Conservation (phyloP, 2,113 vertebrate genomes). For the Poeciliopsis turrubarensis region DNA sequence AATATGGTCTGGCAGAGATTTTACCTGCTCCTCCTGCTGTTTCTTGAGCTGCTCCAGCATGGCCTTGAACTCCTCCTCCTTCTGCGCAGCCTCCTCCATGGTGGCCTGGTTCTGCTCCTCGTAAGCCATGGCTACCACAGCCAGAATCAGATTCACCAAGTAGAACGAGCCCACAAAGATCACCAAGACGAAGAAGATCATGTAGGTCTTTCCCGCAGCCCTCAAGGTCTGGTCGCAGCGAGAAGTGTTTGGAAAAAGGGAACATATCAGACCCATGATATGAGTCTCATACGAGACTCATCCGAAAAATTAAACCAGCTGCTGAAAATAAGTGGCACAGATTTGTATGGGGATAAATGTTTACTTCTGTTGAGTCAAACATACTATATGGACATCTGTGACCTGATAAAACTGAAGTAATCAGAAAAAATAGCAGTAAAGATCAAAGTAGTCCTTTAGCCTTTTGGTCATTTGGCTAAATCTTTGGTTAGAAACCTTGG, state of each 20-base stretch:
- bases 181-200: conserved; percentile 99
- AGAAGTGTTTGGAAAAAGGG: neutral
- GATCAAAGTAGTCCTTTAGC: too few relatives aligned
- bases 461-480: too few relatives aligned
- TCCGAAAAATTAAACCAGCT: conserved; percentile 22
- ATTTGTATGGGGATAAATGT: too few relatives aligned
- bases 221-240: conserved; percentile 85
- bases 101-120: conserved; percentile 99
- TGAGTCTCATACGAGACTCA: conserved; percentile 42
- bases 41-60: conserved; percentile 97
- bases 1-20: conserved; percentile 3
- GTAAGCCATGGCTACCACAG: conserved; percentile 98
- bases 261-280: conserved; percentile 22
- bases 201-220: conserved; percentile 98
- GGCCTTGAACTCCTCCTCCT: conserved; percentile 96
- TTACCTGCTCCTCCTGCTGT: conserved; percentile 95
- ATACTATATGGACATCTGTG: too few relatives aligned
- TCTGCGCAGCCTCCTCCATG: conserved; percentile 92
- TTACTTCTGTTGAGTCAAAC: too few relatives aligned
- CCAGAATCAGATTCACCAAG: conserved; percentile 96
- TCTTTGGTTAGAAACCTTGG: too few relatives aligned
- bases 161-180: conserved; percentile 99
- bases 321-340: neutral
- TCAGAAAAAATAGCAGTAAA: too few relatives aligned
- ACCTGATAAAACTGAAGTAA: too few relatives aligned